Percentiles rank a stretch among this genome's conserved stretches.
These are phyloP conservation scores for Temnothorax curvispinosus DNA, from an alignment of 1,140 invertebrate species.

Conservation along the genomic window DNA sequence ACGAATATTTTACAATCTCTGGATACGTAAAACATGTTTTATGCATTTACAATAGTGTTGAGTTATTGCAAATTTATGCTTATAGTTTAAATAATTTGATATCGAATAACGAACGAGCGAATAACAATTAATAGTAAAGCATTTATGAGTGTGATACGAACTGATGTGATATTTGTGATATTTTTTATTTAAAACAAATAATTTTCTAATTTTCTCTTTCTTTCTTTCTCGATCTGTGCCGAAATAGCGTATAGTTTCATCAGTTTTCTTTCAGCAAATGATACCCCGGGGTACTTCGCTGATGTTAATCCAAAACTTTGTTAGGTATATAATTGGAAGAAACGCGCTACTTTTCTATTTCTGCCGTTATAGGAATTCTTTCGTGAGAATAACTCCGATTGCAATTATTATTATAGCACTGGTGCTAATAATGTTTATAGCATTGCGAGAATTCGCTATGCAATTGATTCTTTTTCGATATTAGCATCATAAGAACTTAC, in stretches of 20 bases:
- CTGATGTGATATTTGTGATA: neutral
- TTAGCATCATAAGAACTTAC: neutral
- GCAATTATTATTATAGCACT: neutral
- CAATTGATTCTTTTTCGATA: slow-evolving; percentile 7
- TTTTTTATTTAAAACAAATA: neutral
- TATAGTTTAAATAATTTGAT: slow-evolving; percentile 1
- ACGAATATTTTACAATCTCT: neutral
- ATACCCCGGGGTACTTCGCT: neutral
- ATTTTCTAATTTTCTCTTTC: neutral
- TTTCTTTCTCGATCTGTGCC: neutral
- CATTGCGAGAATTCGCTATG: neutral
- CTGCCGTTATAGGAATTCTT: neutral
- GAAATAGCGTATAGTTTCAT: neutral
- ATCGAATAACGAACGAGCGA: neutral
- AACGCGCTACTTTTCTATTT: neutral
- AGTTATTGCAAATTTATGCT: neutral
- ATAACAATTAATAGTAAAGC: neutral
- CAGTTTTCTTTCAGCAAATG: neutral
- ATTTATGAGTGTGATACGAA: neutral
- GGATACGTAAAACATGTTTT: neutral
- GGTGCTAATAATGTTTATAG: neutral
- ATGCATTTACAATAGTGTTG: neutral
- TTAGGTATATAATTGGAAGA: neutral
- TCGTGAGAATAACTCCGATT: neutral
- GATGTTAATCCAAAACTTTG: neutral